Conservation (phyloP, 2,888 invertebrate species). For the Aspidiotus destructor region DNA sequence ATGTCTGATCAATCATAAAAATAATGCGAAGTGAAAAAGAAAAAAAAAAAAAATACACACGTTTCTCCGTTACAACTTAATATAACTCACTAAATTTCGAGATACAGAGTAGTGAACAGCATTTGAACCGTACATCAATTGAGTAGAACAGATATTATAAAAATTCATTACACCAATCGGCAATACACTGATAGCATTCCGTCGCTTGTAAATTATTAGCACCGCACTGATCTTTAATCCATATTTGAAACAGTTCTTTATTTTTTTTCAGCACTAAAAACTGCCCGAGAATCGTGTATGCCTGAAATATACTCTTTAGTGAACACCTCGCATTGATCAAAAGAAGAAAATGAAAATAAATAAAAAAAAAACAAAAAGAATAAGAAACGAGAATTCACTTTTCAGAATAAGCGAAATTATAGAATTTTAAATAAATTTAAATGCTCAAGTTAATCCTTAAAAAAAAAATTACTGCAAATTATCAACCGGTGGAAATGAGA, state of each 20-base stretch:
- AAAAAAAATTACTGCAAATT: too few species aligned
- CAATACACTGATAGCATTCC: conserved; percentile 88
- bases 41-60: too few species aligned
- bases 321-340: neutral
- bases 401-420: neutral
- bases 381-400: too few species aligned
- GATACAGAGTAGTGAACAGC: too few species aligned
- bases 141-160: conserved; percentile 51
- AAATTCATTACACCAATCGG: conserved; percentile 97
- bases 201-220: conserved; percentile 87
- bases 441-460: too few species aligned
- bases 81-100: too few species aligned
- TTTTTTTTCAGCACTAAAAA: conserved; percentile 91
- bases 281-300: conserved; percentile 93
- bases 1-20: too few species aligned
- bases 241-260: conserved; percentile 87
- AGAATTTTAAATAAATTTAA: neutral
- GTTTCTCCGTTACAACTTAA: too few species aligned
- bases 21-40: too few species aligned
- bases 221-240: conserved; percentile 89
- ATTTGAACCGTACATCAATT: too few species aligned
- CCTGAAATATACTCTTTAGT: conserved; percentile 53
- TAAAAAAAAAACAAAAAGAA: too few species aligned
- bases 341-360: conserved; percentile 12
- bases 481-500: too few species aligned